These are phyloP conservation scores for Empidonax alnorum DNA, from an alignment of 2,113 vertebrate genomes.

Conservation along the genomic window DNA sequence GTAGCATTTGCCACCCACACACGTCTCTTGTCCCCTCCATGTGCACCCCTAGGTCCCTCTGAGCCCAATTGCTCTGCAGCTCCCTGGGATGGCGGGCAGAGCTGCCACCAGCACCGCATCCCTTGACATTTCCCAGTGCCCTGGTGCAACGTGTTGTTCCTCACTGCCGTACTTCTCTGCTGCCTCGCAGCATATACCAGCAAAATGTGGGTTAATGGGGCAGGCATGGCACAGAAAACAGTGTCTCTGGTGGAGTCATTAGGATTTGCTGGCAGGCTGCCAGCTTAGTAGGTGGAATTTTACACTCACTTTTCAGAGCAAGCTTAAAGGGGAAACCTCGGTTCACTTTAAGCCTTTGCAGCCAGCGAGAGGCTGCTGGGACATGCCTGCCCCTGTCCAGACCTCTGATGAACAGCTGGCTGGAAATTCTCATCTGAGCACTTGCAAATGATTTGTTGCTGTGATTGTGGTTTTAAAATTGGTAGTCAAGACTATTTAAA, in stretches of 20 bases:
- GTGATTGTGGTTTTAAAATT: background rate
- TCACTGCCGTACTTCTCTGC: fast-evolving
- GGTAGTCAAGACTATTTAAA: background rate
- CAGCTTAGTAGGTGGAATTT: constrained; percentile 35
- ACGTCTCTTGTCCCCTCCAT: background rate
- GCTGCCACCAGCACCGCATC: fast-evolving
- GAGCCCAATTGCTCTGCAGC: background rate
- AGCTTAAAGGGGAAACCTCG: constrained; percentile 40
- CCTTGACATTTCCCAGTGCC: background rate
- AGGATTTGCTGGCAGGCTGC: constrained; percentile 36
- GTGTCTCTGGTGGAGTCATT: constrained; percentile 31
- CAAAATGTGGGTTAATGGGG: constrained; percentile 58
- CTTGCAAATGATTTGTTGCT: constrained; percentile 41
- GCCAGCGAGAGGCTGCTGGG: background rate
- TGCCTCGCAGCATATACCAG: background rate
- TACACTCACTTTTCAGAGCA: constrained; percentile 6
- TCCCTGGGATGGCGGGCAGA: background rate
- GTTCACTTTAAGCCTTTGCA: background rate
- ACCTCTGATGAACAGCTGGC: constrained; percentile 46
- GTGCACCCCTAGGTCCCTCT: background rate
- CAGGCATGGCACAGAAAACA: constrained; percentile 31
- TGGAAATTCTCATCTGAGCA: constrained; percentile 27
- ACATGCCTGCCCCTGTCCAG: constrained; percentile 9
- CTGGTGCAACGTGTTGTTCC: fast-evolving
- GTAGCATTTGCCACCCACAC: background rate